Evolutionary conservation across 2,888 invertebrate species (phyloP), one percentile per base, ranked within the genome.

Genomic region (Heliconius aoede): DNA sequence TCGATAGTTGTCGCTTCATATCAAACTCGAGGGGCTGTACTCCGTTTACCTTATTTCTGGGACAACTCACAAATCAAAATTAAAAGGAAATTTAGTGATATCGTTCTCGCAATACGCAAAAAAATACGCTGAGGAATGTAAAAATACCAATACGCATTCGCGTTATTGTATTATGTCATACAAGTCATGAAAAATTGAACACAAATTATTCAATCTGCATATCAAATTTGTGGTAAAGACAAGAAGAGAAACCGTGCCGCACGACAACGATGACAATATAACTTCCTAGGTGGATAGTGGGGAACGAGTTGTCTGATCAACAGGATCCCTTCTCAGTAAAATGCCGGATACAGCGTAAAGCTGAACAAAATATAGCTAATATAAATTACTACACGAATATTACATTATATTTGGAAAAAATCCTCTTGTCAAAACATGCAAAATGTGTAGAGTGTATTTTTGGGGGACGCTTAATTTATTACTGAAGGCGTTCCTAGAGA

Each of bases 391-490:
- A 46, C 46, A 21, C 21, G 3, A 58, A 58, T 24, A 55, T n/a
- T 24, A n/a, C 11, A 24, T 55, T 58, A 24, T 58, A 26, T 24
- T 18, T 65, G 4, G 24, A 65, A 65, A 65, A 65, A 65, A 24
- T 36, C 32, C 30, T 51, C 2, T 30, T n/a, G 28, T 15, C 55
- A 40, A 36, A 40, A 36, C 24, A 30, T 60, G 71, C 65, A 28
- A 36, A 65, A 55, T 11, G 46, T 71, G 67, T 72, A 72, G 51
- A 73, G 55, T 69, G 58, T 76, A 40, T 26, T 60, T 58, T 55
- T 64, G 40, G 68, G 79, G 86, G 86, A 85, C 84, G 80, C 77
- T 83, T 87, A 88, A 88, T 90, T 89, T 89, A 89, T 88, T 79
- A 84, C 84, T 75, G 81, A 82, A 83, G 83, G 86, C 85, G 84